phyloP scores from a whole-genome alignment of 2,888 invertebrate genomes.

The Zootermopsis nevadensis region DNA sequence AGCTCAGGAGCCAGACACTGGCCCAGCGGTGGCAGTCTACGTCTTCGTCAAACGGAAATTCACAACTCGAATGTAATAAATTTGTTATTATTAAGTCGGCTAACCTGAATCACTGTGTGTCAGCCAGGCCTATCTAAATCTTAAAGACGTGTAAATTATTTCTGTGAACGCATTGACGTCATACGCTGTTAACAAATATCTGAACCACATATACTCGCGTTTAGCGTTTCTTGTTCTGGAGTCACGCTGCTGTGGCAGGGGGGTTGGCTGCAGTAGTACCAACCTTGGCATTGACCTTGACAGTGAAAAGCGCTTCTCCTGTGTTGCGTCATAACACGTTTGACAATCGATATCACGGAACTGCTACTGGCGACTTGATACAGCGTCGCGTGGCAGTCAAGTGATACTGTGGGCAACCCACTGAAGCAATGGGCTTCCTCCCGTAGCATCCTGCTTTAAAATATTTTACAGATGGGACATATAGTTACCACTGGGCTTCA shows the following conservation, averaged over 20 bases:
- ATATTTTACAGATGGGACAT: too few species aligned
- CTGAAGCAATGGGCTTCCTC: too few species aligned
- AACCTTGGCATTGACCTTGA: conserved; percentile 55
- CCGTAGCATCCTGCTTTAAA: too few species aligned
- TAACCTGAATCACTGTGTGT: too few species aligned
- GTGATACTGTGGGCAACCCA: too few species aligned
- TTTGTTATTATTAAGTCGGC: too few species aligned
- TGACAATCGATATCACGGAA: conserved; percentile 12
- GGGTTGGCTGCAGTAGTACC: conserved; percentile 6
- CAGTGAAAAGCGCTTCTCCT: conserved; percentile 15
- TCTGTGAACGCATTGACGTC: not conserved
- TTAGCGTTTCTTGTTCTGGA: not conserved
- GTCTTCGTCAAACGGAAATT: too few species aligned
- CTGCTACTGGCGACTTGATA: not conserved
- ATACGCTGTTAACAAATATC: not conserved
- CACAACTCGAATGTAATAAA: too few species aligned
- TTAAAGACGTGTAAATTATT: not conserved
- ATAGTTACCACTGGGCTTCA: too few species aligned
- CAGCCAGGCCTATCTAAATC: too few species aligned
- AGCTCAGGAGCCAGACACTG: conserved; percentile 74
- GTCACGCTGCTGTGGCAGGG: not conserved
- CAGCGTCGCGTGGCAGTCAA: not conserved
- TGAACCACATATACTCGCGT: not conserved
- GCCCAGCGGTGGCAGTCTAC: too few species aligned
- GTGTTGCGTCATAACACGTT: conserved; percentile 47